Evolutionary conservation across 2,113 vertebrate genomes (phyloP), one percentile per base, ranked within the genome.

Genomic region (Microcebus murinus): DNA sequence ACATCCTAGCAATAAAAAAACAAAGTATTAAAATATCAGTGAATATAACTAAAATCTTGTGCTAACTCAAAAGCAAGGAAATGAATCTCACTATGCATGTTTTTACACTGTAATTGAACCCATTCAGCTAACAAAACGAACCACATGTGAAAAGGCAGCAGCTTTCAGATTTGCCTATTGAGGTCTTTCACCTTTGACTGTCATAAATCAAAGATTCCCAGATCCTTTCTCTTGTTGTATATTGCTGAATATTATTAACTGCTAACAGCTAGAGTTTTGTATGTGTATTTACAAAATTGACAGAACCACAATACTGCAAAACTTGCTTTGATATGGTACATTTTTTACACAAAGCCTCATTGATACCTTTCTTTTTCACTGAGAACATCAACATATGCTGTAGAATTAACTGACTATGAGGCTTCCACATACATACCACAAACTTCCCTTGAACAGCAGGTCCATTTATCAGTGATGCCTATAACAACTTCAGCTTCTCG

Each of bases 371-470:
- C 25, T 76, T 96, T 92, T 87, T 36, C 57, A 71, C 70, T 77
- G 65, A 34, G 23, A 67, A 29, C 36, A 34, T 9, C 61, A 81
- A 61, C 15, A 12, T 52, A 59, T 61, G n/a, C 82, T 29, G 29
- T 52, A 68, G 29, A 10, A 57, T 63, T 42, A 57, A 70, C 15
- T 45, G 39, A 61, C 12, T 70, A 31, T 55, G 93, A 59, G 3
- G 29, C 9, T 8, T 25, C 34, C 50, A 25, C 7, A 67, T 92
- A 98, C 99, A 7, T 98, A 99, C 99, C 99, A 87, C 99, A 99
- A 73, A 99, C 98, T 98, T 99, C 98, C 97, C 99, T 99, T 74
- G 99, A 98, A 95, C 99, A 99, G 97, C 99, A 99, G 92, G 98
- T 99, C 94, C 98, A 97, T 96, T 99, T 99, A 97, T 99, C 99